phyloP scores from a whole-genome alignment of 2,113 vertebrate genomes.

The Origma solitaria region DNA sequence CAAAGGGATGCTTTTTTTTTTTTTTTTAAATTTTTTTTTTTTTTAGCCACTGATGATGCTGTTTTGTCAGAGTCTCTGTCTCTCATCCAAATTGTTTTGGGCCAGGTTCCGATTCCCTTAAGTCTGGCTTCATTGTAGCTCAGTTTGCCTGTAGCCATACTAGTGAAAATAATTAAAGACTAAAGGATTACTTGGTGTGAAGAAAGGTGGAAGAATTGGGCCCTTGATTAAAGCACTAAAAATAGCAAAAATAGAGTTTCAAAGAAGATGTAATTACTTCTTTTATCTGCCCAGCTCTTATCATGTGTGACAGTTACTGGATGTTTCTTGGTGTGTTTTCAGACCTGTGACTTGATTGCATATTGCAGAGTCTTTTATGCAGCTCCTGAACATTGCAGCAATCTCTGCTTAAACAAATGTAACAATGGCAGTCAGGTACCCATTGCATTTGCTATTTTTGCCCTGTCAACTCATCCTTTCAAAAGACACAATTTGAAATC shows the following conservation, averaged over 20 bases:
- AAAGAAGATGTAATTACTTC: constrained; percentile 41
- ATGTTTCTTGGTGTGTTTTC: constrained; percentile 50
- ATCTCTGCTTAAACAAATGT: constrained; percentile 60
- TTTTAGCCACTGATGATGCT: background rate
- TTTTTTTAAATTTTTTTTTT: background rate
- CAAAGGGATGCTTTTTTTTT: background rate
- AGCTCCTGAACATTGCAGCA: constrained; percentile 12
- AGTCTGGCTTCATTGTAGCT: background rate
- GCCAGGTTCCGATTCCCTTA: background rate
- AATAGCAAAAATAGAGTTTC: constrained; percentile 30
- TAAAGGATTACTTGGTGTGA: background rate
- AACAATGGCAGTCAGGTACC: constrained; percentile 48
- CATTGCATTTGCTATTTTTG: constrained; percentile 53
- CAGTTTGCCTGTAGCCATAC: background rate
- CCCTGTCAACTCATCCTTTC: constrained; percentile 52
- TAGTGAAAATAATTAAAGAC: background rate
- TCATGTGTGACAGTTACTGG: constrained; percentile 26
- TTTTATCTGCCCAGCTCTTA: constrained; percentile 47
- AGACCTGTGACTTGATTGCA: constrained; percentile 55
- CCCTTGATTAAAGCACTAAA: constrained; percentile 36
- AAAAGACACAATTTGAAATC: constrained; percentile 60
- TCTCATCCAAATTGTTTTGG: background rate
- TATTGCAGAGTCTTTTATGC: constrained; percentile 30
- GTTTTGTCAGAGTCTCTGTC: background rate
- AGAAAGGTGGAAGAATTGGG: constrained; percentile 3